Conservation (phyloP, 2,797 vertebrate genomes). For the Eurystomus glaucurus region DNA sequence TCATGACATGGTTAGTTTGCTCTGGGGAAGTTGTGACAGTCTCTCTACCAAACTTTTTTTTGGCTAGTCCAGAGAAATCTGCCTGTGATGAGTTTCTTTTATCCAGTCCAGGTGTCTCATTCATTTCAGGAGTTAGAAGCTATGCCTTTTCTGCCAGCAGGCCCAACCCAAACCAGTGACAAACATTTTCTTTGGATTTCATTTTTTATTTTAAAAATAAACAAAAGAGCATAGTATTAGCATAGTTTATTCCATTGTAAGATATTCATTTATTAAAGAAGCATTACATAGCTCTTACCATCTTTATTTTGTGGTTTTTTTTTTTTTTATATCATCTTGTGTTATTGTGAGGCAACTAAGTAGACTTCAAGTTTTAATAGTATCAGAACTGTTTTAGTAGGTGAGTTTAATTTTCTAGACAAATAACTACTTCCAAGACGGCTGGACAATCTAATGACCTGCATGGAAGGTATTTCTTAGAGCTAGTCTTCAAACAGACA, state of each 20-base stretch:
- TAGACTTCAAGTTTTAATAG: not conserved
- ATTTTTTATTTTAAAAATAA: constrained; percentile 61
- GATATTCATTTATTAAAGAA: constrained; percentile 38
- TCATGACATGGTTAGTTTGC: not conserved
- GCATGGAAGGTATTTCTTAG: not conserved
- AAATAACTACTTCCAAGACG: not conserved
- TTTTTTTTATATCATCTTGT: not conserved
- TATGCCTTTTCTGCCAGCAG: not conserved
- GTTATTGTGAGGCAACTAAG: not conserved
- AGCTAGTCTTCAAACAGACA: not conserved
- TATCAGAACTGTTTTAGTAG: not conserved
- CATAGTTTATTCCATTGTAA: constrained; percentile 28
- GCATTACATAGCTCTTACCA: not conserved
- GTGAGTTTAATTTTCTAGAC: not conserved
- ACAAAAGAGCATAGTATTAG: constrained; percentile 1
- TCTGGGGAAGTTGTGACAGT: not conserved
- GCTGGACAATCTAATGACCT: not conserved
- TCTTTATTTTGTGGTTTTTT: not conserved
- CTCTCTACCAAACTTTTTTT: not conserved
- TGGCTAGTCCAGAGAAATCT: not conserved
- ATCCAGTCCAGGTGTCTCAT: constrained; percentile 29
- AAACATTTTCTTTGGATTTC: constrained; percentile 68
- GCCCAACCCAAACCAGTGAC: not conserved
- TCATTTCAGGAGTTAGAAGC: constrained; percentile 41
- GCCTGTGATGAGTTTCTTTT: constrained; percentile 27